Percentiles rank a stretch among this genome's conserved stretches.
Evolutionary conservation across 2,113 vertebrate species (phyloP).

Genomic region (Coptodon bakossiorum): DNA sequence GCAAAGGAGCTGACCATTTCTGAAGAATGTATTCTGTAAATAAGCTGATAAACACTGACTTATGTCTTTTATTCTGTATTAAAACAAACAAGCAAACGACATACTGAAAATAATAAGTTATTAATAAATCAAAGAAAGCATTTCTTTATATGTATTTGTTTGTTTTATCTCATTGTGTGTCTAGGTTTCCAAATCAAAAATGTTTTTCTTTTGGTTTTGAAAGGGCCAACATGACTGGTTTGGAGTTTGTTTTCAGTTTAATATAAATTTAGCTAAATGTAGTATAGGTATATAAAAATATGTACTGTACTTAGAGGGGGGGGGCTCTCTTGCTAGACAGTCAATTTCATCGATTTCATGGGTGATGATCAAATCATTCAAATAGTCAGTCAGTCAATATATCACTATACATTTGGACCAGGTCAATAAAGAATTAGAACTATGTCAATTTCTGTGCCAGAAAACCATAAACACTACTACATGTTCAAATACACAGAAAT

Average conservation of each 20-base stretch:
- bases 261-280: too few species aligned
- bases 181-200: background rate
- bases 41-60: background rate
- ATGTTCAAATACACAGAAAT: background rate
- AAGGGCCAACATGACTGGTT: too few species aligned
- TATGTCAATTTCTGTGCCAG: background rate
- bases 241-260: too few species aligned
- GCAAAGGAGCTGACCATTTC: background rate
- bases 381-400: background rate
- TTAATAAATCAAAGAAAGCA: background rate
- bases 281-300: too few species aligned
- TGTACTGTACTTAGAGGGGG: too few species aligned
- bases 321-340: background rate
- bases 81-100: background rate
- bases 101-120: background rate
- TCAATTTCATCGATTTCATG: background rate
- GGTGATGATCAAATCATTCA: background rate
- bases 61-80: background rate
- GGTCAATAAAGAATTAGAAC: background rate
- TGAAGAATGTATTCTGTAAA: background rate
- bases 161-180: background rate
- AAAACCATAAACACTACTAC: background rate
- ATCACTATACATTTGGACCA: background rate
- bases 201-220: too few species aligned
- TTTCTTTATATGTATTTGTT: background rate